phyloP scores from a whole-genome alignment of 2,888 invertebrate genomes.

The Thysanoteuthis rhombus region DNA sequence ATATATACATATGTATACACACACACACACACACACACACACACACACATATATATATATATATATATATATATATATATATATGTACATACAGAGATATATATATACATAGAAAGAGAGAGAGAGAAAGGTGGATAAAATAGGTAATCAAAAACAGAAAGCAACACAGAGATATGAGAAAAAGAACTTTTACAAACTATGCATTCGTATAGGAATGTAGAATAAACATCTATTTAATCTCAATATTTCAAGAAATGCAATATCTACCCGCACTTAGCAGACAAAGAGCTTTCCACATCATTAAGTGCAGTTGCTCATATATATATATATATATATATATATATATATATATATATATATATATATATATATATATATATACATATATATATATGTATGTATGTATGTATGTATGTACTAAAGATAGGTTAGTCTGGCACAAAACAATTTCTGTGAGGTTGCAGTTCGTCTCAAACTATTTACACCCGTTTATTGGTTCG shows the following conservation, averaged over 20 bases:
- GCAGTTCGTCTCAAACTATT: no score
- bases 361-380: not conserved
- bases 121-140: not conserved
- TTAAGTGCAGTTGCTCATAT: not conserved
- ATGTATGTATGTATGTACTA: not conserved
- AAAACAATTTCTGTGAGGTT: no score
- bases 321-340: not conserved
- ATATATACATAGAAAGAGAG: not conserved
- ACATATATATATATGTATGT: not conserved
- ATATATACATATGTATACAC: not conserved
- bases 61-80: not conserved
- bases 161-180: not conserved
- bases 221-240: not conserved
- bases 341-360: not conserved
- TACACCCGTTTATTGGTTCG: no score
- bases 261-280: not conserved
- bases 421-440: no score
- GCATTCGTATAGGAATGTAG: not conserved
- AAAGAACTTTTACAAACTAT: not conserved
- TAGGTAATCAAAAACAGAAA: not conserved
- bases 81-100: not conserved
- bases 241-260: not conserved
- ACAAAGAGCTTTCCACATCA: not conserved
- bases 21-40: not conserved
- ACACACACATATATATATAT: not conserved